Evolutionary conservation across 2,113 vertebrate genomes (phyloP).

Genomic region (Stercorarius parasiticus): DNA sequence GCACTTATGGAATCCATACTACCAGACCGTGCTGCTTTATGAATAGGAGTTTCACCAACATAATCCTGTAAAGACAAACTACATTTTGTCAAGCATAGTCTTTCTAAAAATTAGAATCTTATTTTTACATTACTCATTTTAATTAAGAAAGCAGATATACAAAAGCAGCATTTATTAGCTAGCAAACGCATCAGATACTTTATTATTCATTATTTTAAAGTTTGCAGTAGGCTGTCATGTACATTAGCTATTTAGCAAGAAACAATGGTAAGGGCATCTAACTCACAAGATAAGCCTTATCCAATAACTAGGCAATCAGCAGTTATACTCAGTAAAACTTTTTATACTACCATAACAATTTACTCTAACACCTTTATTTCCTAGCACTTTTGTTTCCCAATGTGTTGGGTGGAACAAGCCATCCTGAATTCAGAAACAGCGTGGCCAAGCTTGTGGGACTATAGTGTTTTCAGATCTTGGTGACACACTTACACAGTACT

Average conservation of each 20-base stretch:
- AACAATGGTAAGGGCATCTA: background rate
- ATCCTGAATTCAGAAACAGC: background rate
- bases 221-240: background rate
- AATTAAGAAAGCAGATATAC: background rate
- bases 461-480: background rate
- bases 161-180: background rate
- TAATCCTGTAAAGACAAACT: constrained; percentile 84
- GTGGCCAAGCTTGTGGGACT: background rate
- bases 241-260: background rate
- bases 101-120: background rate
- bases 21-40: constrained; percentile 95
- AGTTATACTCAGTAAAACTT: background rate
- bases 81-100: constrained; percentile 59
- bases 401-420: background rate
- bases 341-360: accelerated
- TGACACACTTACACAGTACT: background rate
- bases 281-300: background rate
- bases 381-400: background rate
- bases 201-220: background rate
- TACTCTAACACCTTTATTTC: background rate
- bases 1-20: constrained; percentile 92
- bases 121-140: background rate
- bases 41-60: constrained; percentile 92
- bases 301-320: background rate
- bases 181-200: background rate